Evolutionary conservation across 2,888 invertebrate species (phyloP).

Genomic region (Drosophila pseudotalamancana): DNA sequence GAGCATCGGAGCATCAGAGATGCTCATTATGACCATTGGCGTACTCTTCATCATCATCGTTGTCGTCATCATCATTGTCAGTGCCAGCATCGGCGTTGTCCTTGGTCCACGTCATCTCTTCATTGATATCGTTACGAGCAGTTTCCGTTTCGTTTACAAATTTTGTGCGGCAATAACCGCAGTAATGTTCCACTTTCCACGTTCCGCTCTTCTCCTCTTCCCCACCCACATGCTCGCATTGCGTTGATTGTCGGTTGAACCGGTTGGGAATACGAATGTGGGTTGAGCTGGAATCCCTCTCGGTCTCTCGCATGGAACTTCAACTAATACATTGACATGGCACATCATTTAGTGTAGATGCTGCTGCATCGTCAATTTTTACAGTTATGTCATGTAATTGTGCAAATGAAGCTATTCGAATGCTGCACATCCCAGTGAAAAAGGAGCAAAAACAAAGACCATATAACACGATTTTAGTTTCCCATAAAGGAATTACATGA

Average conservation of each 20-base stretch:
- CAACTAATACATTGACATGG: slow-evolving; percentile 48
- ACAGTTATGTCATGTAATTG: slow-evolving; percentile 73
- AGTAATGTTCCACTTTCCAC: slow-evolving; percentile 56
- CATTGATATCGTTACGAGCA: slow-evolving; percentile 75
- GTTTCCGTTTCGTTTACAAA: slow-evolving; percentile 76
- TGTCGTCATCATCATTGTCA: slow-evolving; percentile 18
- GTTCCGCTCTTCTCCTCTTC: slow-evolving; percentile 11
- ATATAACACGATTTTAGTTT: slow-evolving; percentile 1
- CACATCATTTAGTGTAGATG: slow-evolving; percentile 50
- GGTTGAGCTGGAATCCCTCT: not conserved
- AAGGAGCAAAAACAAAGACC: slow-evolving; percentile 26
- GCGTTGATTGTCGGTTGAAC: slow-evolving; percentile 57
- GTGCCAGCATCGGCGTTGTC: slow-evolving; percentile 46
- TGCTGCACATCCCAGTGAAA: slow-evolving; percentile 32
- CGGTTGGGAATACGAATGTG: slow-evolving; percentile 48
- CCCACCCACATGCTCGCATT: not conserved
- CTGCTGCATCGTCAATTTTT: slow-evolving; percentile 62
- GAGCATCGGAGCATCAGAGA: slow-evolving; percentile 12
- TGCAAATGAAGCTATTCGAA: slow-evolving; percentile 67
- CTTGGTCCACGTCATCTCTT: slow-evolving; percentile 68
- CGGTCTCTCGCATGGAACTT: slow-evolving; percentile 30
- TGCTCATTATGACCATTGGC: slow-evolving; percentile 32
- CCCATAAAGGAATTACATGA: slow-evolving; percentile 16
- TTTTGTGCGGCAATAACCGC: slow-evolving; percentile 76
- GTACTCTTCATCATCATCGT: slow-evolving; percentile 14